These are phyloP conservation scores for Ganaspis brasiliensis DNA, from an alignment of 2,888 invertebrate species.

Conservation along the genomic window DNA sequence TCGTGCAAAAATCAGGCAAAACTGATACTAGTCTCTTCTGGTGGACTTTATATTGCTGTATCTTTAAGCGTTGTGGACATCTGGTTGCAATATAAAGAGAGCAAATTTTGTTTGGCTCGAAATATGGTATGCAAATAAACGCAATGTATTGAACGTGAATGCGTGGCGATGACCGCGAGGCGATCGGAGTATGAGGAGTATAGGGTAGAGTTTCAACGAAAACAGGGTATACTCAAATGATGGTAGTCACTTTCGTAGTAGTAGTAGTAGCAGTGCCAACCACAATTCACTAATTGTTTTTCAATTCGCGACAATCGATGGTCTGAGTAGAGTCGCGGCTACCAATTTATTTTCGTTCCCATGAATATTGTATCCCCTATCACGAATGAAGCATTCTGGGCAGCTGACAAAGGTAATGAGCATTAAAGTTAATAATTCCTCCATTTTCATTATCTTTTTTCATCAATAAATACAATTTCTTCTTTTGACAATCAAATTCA, in stretches of 20 bases:
- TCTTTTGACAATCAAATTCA: too few species aligned
- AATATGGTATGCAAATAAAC: slow-evolving; percentile 69
- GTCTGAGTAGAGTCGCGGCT: slow-evolving; percentile 59
- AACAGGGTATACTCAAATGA: slow-evolving; percentile 53
- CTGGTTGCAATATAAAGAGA: background rate
- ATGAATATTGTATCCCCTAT: slow-evolving; percentile 21
- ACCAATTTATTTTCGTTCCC: slow-evolving; percentile 61
- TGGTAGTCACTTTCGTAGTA: too few species aligned
- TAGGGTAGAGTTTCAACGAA: slow-evolving; percentile 53
- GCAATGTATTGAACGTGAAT: slow-evolving; percentile 54
- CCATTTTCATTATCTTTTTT: too few species aligned
- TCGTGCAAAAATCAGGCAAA: background rate
- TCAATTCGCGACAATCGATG: slow-evolving; percentile 76
- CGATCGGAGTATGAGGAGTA: slow-evolving; percentile 64
- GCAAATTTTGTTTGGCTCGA: slow-evolving; percentile 17
- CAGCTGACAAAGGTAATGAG: slow-evolving; percentile 27
- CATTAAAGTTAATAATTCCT: slow-evolving; percentile 11
- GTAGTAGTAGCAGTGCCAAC: slow-evolving; percentile 62
- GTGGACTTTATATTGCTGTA: background rate
- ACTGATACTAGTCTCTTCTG: background rate
- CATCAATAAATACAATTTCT: too few species aligned
- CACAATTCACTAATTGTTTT: slow-evolving; percentile 78
- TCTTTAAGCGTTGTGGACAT: background rate
- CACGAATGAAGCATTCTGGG: slow-evolving; percentile 3
- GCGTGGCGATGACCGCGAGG: slow-evolving; percentile 59